phyloP scores from a whole-genome alignment of 1,140 invertebrate species.

The Leucophenga varia region DNA sequence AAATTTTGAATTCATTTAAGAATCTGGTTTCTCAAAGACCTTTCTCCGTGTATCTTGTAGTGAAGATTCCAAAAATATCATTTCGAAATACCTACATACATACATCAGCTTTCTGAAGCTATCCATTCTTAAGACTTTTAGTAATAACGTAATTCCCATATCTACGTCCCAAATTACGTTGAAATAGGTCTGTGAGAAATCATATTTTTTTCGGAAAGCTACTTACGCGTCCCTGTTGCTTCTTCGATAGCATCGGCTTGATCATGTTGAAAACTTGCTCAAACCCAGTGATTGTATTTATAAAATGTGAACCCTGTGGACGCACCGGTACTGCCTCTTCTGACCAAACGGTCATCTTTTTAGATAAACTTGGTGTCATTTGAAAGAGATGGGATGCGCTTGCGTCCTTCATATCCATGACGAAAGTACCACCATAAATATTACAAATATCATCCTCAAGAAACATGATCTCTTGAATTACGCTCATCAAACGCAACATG shows the following conservation, averaged over 20 bases:
- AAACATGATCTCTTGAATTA: conserved; percentile 40
- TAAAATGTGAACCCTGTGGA: conserved; percentile 57
- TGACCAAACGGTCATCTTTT: conserved; percentile 57
- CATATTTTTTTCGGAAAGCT: no score
- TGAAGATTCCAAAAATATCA: no score
- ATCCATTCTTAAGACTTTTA: no score
- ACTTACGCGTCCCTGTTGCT: conserved; percentile 56
- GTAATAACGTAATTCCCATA: no score
- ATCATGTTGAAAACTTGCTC: conserved; percentile 59
- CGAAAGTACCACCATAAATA: conserved; percentile 56
- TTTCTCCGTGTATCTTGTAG: no score
- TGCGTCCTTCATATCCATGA: conserved; percentile 57
- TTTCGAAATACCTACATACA: no score
- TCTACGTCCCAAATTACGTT: no score
- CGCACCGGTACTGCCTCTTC: conserved; percentile 61
- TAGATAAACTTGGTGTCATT: conserved; percentile 57
- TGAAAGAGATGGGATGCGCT: conserved; percentile 58
- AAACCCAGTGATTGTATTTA: conserved; percentile 60
- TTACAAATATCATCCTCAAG: conserved; percentile 57
- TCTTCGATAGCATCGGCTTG: conserved; percentile 59
- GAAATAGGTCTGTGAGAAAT: no score
- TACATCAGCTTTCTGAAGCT: no score
- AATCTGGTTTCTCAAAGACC: no score
- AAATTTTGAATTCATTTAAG: no score
- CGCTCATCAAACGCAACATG: conserved; percentile 29